A percentile compares a stretch with the other conserved stretches of the same genome.
These are phyloP conservation scores for Callionymus lyra DNA, from an alignment of 2,113 vertebrate species.

Conservation along the genomic window DNA sequence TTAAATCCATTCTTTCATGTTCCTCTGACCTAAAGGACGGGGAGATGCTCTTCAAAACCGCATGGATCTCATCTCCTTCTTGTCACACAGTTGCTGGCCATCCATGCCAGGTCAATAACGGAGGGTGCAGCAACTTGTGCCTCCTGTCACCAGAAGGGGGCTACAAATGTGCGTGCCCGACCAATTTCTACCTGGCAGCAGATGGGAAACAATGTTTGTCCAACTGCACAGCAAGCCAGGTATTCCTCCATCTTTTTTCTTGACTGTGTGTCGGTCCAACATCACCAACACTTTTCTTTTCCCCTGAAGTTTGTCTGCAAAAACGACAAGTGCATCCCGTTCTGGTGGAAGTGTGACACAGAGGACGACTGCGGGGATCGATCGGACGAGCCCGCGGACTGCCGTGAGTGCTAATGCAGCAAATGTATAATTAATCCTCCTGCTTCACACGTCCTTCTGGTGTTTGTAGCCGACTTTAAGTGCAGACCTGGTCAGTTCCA, in stretches of 20 bases:
- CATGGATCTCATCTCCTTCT: not conserved
- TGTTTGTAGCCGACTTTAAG: conserved; percentile 79
- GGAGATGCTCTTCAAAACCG: no score
- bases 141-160: conserved; percentile 83
- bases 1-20: not conserved
- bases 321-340: conserved; percentile 98
- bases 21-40: no score
- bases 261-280: not conserved
- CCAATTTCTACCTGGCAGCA: conserved; percentile 88
- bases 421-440: not conserved
- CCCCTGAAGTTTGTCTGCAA: conserved; percentile 87
- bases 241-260: conserved; percentile 39
- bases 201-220: conserved; percentile 89
- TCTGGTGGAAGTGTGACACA: conserved; percentile 99
- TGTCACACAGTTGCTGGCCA: conserved; percentile 75
- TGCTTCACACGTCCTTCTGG: not conserved
- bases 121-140: conserved; percentile 93
- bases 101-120: conserved; percentile 84
- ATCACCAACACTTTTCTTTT: not conserved
- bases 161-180: conserved; percentile 90
- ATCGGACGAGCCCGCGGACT: conserved; percentile 87
- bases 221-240: conserved; percentile 97
- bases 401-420: conserved; percentile 74
- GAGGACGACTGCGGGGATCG: conserved; percentile 96
- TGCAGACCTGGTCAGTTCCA: conserved; percentile 91